Base-by-base conservation (phyloP, 2,113 vertebrate species). In the Gavialis gangeticus region DNA sequence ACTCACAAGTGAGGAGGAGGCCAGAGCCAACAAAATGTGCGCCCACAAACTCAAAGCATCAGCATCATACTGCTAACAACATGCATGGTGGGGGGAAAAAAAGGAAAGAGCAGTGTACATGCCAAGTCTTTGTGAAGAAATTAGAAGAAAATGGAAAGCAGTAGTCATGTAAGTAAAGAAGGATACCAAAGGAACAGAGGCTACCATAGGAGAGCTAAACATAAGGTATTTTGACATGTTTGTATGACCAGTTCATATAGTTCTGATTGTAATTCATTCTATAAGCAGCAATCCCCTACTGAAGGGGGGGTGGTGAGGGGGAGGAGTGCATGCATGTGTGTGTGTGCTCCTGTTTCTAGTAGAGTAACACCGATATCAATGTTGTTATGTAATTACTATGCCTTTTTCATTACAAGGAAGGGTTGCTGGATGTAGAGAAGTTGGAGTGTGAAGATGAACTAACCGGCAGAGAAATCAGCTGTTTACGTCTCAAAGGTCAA, bases 401-500 rank as follows among this genome's bases (percentile, higher is more conserved):
- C n/a, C 30, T 96, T 96, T 82, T 60, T 87, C 63, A 75, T 95
- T 90, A 90, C 91, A 97, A 99, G 99, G 99, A 99, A 97, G 99
- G 99, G 67, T 97, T 99, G 91, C 97, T 99, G 97, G 99, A 99
- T 94, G 99, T 99, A 94, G 99, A 99, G 97, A 99, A 98, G 79
- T 96, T 99, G 54, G 99, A 99, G 97, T 99, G 98, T 85, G 99
- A 99, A 96, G 99, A 99, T 88, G 99, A 99, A 87, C 97, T 99
- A 94, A 99, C 99, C n/a, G 99, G 99, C 89, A 98, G 99, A 79
- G 99, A 99, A 98, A 99, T 99, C 96, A 99, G 99, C 98, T 99
- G 99, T 97, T 98, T 99, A 75, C 98, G 99, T 82, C 96, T 99
- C 91, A 99, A 99, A 97, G 99, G 99, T 63, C 99, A 99, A 95